Base-by-base conservation (phyloP, 2,888 invertebrate genomes). In the Didymodactylos carnosus region DNA sequence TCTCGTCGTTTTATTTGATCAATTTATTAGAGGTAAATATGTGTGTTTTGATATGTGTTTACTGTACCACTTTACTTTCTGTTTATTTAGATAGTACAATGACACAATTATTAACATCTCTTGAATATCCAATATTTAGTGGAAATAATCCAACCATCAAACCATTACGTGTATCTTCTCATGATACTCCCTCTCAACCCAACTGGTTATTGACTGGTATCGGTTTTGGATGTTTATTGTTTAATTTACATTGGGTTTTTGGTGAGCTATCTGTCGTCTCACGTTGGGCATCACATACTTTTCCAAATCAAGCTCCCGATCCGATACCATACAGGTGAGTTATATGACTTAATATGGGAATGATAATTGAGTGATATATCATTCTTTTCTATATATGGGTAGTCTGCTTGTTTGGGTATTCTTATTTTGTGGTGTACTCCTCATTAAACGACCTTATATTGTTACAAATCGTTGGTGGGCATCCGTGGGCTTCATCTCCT, bases 291-390 rank as follows among this genome's bases (percentile, higher is more conserved):
- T 81, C 81, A 11, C 77, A 76, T 35, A 80, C 80, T 6, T 82
- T 80, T 76, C 83, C 83, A 14, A 77, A 81, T 72, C 75, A 78
- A 69, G 82, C 82, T 39, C 82, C 83, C 7, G 76, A 76, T 69
- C 83, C 83, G 5, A 78, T 79, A 72, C 80, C 81, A 1, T 81
- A 81, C 80, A 82, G 83, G 83, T 83, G 76, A 77, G 78, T 76
- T 6, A 35, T 1, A 7, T 0, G 3, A 39, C 3, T 39, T 16
- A 13, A 27, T 14, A 5, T 39, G 3, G n/a, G 27, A 25, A 25
- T 40, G 19, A 62, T n/a, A 62, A 35, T 8, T 7, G 7, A 19
- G 19, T 43, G 1, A 49, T 11, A 3, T 49, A 10, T 27, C 2
- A 35, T 19, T 1, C 11, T 6, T 35, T 62, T 35, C n/a, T n/a